Percentiles rank a stretch among this genome's conserved stretches.
Evolutionary conservation across 2,797 vertebrate genomes (phyloP).

Genomic region (Echiichthys vipera): DNA sequence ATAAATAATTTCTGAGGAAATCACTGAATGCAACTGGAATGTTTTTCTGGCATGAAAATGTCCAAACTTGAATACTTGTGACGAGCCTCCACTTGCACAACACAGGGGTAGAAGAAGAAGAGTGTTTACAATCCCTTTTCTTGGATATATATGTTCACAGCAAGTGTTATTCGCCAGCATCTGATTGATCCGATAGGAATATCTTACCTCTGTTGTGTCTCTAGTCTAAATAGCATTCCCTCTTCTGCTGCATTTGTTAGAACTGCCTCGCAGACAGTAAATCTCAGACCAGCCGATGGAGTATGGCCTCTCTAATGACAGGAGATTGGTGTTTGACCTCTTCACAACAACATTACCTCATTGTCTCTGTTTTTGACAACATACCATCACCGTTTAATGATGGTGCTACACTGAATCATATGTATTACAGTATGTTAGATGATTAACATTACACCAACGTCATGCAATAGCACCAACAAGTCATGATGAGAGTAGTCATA

Average conservation of each 20-base stretch:
- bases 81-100: not conserved
- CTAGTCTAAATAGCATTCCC: not conserved
- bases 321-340: constrained; percentile 26
- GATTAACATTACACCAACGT: constrained; percentile 1
- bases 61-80: not conserved
- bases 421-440: constrained; percentile 1
- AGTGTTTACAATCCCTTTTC: not conserved
- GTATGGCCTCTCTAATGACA: constrained; percentile 31
- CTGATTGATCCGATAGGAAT: not conserved
- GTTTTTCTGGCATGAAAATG: not conserved
- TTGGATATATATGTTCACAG: not conserved
- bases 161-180: not conserved
- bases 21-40: not conserved
- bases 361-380: constrained; percentile 7
- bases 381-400: constrained; percentile 30
- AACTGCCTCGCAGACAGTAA: not conserved
- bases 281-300: constrained; percentile 17
- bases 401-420: constrained; percentile 15
- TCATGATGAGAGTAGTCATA: not conserved
- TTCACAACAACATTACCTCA: constrained; percentile 34
- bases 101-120: not conserved
- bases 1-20: not conserved
- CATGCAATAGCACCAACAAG: not conserved
- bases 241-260: not conserved
- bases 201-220: not conserved